Evolutionary conservation across 2,113 vertebrate species (phyloP).

Genomic region (Tachycineta bicolor): DNA sequence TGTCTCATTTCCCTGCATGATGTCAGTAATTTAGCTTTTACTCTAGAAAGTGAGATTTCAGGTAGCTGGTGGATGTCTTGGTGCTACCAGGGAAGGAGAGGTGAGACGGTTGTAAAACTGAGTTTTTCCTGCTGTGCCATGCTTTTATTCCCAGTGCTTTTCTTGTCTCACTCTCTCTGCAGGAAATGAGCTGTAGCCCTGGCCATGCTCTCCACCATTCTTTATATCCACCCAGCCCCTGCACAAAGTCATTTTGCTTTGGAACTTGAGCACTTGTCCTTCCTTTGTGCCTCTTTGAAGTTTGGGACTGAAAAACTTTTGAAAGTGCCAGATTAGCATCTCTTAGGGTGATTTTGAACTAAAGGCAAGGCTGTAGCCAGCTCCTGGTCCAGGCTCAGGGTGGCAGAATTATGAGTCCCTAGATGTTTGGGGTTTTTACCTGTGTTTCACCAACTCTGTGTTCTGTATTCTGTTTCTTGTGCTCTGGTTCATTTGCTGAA

Average conservation of each 20-base stretch:
- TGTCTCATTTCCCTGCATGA: neutral
- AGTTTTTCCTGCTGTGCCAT: neutral
- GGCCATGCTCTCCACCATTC: neutral
- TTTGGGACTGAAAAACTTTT: accelerated
- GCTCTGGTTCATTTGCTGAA: neutral
- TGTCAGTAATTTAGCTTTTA: neutral
- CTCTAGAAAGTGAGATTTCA: neutral
- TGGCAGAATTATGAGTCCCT: neutral
- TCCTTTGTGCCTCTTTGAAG: neutral
- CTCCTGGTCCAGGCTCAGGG: neutral
- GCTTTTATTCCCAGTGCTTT: neutral
- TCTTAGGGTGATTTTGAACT: neutral
- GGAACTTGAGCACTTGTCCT: neutral
- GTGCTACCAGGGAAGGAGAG: neutral
- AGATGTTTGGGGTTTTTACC: neutral
- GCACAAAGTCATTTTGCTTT: neutral
- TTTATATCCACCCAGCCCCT: neutral
- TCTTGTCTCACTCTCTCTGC: neutral
- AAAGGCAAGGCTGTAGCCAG: neutral
- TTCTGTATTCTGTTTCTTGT: neutral
- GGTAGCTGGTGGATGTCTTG: neutral
- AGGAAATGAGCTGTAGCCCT: neutral
- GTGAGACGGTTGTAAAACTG: neutral
- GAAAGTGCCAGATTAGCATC: accelerated
- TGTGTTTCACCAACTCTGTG: neutral